These are phyloP conservation scores for Operophtera brumata DNA, from an alignment of 2,888 invertebrate genomes.

Conservation along the genomic window DNA sequence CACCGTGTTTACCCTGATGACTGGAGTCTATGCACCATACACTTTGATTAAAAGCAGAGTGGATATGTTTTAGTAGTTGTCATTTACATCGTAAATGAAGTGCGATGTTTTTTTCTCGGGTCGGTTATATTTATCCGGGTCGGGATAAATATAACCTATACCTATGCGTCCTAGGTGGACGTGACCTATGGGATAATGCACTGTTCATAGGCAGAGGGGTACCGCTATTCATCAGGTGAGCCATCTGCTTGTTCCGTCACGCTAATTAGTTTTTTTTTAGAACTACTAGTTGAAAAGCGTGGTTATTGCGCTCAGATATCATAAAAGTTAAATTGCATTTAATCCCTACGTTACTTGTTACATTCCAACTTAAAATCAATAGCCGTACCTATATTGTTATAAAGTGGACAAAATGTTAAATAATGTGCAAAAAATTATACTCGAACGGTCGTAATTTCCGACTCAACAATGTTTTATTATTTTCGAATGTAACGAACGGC, in stretches of 20 bases:
- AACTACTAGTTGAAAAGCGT: too few species aligned
- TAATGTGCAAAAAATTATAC: conserved; percentile 12
- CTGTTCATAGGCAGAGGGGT: too few species aligned
- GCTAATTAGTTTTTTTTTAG: too few species aligned
- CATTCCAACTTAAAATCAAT: background rate
- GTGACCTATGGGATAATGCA: too few species aligned
- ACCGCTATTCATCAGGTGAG: too few species aligned
- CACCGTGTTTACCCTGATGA: background rate
- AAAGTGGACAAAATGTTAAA: conserved; percentile 1
- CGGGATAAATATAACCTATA: too few species aligned
- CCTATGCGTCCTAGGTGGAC: too few species aligned
- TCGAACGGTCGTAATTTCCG: conserved; percentile 22
- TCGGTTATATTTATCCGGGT: too few species aligned
- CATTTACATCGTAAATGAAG: background rate
- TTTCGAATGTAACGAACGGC: conserved; percentile 45
- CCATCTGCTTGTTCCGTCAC: too few species aligned
- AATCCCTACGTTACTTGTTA: background rate
- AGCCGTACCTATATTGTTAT: background rate
- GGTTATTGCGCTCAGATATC: too few species aligned
- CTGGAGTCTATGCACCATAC: background rate
- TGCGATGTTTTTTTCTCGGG: too few species aligned
- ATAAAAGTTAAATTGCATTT: too few species aligned
- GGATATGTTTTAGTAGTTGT: background rate
- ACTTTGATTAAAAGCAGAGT: background rate
- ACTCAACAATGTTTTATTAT: conserved; percentile 31